These are phyloP conservation scores for Apocheima hispidaria DNA, from an alignment of 2,888 invertebrate species.

Conservation along the genomic window DNA sequence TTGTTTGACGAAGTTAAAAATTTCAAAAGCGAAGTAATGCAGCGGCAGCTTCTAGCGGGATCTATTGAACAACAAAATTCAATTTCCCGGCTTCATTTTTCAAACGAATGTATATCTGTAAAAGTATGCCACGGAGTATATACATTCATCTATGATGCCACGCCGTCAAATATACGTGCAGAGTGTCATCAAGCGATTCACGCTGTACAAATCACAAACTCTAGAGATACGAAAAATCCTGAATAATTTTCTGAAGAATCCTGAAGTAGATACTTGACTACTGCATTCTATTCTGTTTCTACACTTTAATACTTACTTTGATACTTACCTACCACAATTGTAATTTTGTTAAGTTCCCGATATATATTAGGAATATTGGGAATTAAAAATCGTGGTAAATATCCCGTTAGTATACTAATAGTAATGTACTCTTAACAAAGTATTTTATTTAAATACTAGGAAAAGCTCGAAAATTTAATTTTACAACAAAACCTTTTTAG, in stretches of 20 bases:
- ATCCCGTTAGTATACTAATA: no score
- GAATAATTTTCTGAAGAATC: not conserved
- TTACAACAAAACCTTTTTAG: no score
- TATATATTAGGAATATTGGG: no score
- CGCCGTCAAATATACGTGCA: conserved; percentile 26
- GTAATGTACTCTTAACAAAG: no score
- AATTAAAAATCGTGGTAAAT: no score
- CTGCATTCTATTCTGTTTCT: no score
- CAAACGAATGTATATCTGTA: conserved; percentile 12
- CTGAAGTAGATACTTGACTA: not conserved
- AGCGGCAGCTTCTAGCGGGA: not conserved
- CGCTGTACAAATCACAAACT: conserved; percentile 10
- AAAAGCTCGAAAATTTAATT: no score
- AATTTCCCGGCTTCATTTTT: conserved; percentile 19
- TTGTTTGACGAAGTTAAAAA: not conserved
- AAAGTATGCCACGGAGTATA: conserved; percentile 20
- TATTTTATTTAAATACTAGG: no score
- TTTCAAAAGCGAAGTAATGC: not conserved
- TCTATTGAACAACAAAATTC: conserved; percentile 15
- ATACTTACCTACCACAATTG: no score
- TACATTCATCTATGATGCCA: no score
- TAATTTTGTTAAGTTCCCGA: no score
- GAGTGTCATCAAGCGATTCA: conserved; percentile 10
- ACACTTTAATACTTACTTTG: no score
- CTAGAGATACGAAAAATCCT: not conserved